Evolutionary conservation across 2,888 invertebrate species (phyloP), one percentile per base, ranked within the genome.

Genomic region (Odontothrips loti): DNA sequence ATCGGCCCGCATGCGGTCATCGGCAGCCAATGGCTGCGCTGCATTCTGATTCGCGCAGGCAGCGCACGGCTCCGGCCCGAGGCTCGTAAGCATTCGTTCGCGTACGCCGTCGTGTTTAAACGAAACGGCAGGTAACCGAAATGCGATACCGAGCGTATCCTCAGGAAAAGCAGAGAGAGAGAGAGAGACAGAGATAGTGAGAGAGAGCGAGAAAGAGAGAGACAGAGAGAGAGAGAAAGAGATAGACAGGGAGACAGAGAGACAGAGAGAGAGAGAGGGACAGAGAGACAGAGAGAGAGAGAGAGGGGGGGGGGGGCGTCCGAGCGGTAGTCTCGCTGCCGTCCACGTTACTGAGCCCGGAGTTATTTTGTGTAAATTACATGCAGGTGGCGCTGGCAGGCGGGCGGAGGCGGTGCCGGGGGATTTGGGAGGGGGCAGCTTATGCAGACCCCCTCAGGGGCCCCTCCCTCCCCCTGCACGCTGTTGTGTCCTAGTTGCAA

Each of bases 371-470:
- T 68, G 27, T 47, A 68, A 47, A 68, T 23, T 27, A 34, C n/a
- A 29, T 79, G 79, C 34, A 81, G 43, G 23, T 48, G 68, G 78
- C 43, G 58, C 17, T 34, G 68, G 63, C 63, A 17, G 51, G 80
- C 68, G 63, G 80, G 51, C 43, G 51, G 12, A 23, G 47, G 80
- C 51, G 80, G 27, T 58, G 80, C 68, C n/a, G 58, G 68, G 47
- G 80, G 80, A 43, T 34, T 68, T 43, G 47, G 80, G 47, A 75
- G 68, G 80, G 63, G 68, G 47, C 47, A 51, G 81, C 79, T 79
- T 79, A 47, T 51, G 81, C 79, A 48, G 78, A 58, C 27, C 51
- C 75, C 47, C 63, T 80, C 78, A 43, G 47, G 43, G 75, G 78
- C 80, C 80, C 68, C 20, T 17, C 20, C 75, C 29, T 81, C n/a